Evolutionary conservation across 2,888 invertebrate species (phyloP).

Genomic region (Xanthorhoe spadicearia): DNA sequence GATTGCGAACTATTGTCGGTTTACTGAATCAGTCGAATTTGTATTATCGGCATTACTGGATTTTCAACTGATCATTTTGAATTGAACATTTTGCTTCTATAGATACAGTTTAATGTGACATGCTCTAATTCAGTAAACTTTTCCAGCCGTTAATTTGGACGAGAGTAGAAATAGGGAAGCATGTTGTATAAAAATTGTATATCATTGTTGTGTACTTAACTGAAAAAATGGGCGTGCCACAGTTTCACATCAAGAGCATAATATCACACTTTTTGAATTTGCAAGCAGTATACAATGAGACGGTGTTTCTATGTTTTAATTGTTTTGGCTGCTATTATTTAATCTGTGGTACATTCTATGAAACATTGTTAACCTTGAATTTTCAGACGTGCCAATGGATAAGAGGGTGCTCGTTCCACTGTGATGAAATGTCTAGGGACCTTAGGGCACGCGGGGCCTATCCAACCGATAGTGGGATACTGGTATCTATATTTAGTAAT

Average conservation of each 20-base stretch:
- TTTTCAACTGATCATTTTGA: conserved; percentile 8
- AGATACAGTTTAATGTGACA: no score
- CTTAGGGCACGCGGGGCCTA: not conserved
- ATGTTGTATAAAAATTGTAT: no score
- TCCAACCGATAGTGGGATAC: not conserved
- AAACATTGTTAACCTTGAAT: not conserved
- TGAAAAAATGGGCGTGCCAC: no score
- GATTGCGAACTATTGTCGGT: conserved; percentile 19
- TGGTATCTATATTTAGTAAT: not conserved
- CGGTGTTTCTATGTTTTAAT: no score
- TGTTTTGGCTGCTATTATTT: no score
- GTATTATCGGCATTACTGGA: conserved; percentile 18
- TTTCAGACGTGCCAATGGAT: not conserved
- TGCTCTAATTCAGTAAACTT: no score
- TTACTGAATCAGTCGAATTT: conserved; percentile 8
- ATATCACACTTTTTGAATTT: no score
- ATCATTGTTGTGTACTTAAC: no score
- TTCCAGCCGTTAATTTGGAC: no score
- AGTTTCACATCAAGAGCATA: no score
- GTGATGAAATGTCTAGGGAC: conserved; percentile 4
- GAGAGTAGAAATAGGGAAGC: no score
- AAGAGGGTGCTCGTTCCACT: conserved; percentile 1
- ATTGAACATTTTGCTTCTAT: not conserved
- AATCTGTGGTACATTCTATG: not conserved
- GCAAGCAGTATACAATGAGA: no score